Percentiles rank a stretch among this genome's conserved stretches.
phyloP scores from a whole-genome alignment of 2,113 vertebrate genomes.

The Gila orcuttii region DNA sequence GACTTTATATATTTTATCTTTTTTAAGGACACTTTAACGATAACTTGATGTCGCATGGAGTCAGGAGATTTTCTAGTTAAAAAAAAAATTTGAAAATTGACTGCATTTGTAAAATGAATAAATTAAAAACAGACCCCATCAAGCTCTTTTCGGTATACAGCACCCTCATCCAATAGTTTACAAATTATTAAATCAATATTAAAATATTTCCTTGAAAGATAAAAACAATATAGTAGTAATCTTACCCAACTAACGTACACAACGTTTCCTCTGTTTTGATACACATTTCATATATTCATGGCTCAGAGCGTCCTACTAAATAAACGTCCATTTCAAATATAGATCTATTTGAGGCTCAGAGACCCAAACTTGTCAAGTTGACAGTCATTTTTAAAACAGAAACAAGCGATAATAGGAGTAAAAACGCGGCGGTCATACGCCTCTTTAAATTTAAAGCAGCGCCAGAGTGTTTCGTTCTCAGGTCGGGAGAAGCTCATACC shows the following conservation, averaged over 20 bases:
- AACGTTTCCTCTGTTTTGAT: not conserved
- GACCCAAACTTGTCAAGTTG: constrained; percentile 9
- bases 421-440: not conserved
- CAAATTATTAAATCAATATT: not conserved
- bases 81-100: not conserved
- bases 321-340: not conserved
- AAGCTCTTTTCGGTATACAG: not conserved
- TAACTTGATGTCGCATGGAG: not conserved
- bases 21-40: not conserved
- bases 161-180: not conserved
- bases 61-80: not conserved
- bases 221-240: not conserved
- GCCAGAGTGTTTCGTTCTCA: not conserved
- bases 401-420: not conserved
- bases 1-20: not conserved
- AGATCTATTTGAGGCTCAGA: not conserved
- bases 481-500: not conserved
- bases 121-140: not conserved
- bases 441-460: not conserved
- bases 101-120: no score
- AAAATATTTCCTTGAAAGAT: not conserved
- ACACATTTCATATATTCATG: not conserved
- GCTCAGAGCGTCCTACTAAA: not conserved
- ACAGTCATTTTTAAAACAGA: not conserved
- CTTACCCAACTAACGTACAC: not conserved